Base-by-base conservation (phyloP, 2,797 vertebrate species). In the Schizopygopsis malacanthus region DNA sequence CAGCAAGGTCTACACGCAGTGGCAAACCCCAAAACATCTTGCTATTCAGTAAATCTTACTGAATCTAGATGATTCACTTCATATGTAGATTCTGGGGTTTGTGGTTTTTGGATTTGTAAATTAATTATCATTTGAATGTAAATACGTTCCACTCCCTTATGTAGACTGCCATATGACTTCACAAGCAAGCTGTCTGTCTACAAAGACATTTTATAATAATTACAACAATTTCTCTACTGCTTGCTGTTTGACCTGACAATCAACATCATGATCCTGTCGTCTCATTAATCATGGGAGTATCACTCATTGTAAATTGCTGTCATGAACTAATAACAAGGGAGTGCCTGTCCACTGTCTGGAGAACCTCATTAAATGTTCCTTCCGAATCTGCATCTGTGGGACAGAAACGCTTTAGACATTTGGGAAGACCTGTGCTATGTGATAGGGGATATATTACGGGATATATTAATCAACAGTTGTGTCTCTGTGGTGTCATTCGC, bases 301-400 rank as follows among this genome's bases (percentile, higher is more conserved):
- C 43, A 9, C 13, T 52, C 56, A 39, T 10, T 76, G 43, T 76
- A 83, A 83, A 37, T 39, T 65, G 43, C 13, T n/a, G 71, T 50
- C 81, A 75, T 11, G 56, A 33, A 83, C 41, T 73, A 61, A 73
- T 56, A 83, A 63, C 41, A 72, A 65, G 56, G 71, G 82, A 83
- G 37, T 76, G 33, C 33, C 33, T 33, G 43, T 75, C 71, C 70
- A 54, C 81, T 50, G 41, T 83, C 72, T 67, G 72, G 33, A 67
- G 20, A 52, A 67, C 22, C 43, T 83, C 47, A 83, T 83, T 76
- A 76, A 63, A 76, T 28, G 41, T 43, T 83, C 81, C n/a, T 65
- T 83, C 43, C 59, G 39, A 83, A 39, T 83, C 28, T 37, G 43
- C 12, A 43, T 83, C 56, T 65, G 82, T 37, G 59, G 59, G 45